A percentile compares a stretch with the other conserved stretches of the same genome.
Evolutionary conservation across 2,888 invertebrate genomes (phyloP).

Genomic region (Notodonta ziczac): DNA sequence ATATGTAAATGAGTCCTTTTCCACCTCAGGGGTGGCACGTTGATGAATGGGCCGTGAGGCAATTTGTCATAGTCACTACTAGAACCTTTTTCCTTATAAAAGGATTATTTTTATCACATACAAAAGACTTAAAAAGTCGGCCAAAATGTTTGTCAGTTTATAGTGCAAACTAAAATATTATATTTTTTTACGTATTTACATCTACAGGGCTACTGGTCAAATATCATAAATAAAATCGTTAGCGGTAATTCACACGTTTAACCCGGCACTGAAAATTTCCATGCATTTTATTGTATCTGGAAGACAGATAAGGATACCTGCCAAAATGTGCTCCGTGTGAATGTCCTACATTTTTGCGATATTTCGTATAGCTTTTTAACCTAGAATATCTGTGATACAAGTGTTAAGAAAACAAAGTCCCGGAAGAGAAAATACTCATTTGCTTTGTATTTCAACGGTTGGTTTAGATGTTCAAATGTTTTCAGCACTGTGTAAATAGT

Average conservation of each 20-base stretch:
- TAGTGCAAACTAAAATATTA: no score
- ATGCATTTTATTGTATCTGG: no score
- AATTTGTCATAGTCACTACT: constrained; percentile 2
- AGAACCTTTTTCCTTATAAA: neutral
- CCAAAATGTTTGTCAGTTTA: no score
- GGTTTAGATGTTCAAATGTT: neutral
- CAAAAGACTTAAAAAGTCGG: no score
- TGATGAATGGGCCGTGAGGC: constrained; percentile 6
- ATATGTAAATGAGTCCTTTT: constrained; percentile 1
- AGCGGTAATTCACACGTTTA: no score
- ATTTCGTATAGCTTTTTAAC: neutral
- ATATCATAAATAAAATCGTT: no score
- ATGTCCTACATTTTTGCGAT: neutral
- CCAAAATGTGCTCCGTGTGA: no score
- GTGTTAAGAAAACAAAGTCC: neutral
- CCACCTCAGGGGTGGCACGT: neutral
- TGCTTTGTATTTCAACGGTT: neutral
- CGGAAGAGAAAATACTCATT: neutral
- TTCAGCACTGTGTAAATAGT: neutral
- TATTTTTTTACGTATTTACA: no score
- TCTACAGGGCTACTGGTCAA: no score
- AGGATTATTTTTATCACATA: neutral
- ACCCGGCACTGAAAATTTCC: no score
- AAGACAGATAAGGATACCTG: no score
- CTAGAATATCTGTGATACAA: neutral